A percentile compares a stretch with the other conserved stretches of the same genome.
phyloP scores from a whole-genome alignment of 35 echinoderm and acorn worm species.

The Heliocidaris erythrogramma region DNA sequence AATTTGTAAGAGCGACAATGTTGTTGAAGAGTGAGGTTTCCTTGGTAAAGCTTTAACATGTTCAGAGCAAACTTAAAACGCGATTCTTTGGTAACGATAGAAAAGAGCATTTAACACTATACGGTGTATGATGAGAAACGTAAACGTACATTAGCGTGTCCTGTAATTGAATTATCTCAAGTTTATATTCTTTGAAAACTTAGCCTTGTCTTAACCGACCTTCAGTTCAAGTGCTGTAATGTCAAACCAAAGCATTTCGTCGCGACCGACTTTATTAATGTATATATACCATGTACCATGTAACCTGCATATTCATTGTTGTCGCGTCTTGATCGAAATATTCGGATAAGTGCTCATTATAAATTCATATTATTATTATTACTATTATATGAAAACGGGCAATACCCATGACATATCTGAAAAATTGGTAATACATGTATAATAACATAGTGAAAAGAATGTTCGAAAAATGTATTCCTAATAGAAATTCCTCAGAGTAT shows the following conservation, averaged over 20 bases:
- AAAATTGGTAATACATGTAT: too few relatives aligned
- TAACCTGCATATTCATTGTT: too few relatives aligned
- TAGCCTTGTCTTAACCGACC: not conserved
- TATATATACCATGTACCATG: too few relatives aligned
- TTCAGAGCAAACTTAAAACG: not conserved
- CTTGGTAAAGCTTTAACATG: not conserved
- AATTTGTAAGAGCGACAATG: conserved; percentile 29
- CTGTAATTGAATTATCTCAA: conserved; percentile 13
- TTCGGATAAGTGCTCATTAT: too few relatives aligned
- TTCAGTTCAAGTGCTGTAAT: not conserved
- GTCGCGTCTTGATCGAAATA: too few relatives aligned
- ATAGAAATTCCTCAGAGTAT: too few relatives aligned
- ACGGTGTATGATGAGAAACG: not conserved
- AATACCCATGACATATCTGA: too few relatives aligned
- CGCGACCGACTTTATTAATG: too few relatives aligned
- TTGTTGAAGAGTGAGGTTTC: not conserved
- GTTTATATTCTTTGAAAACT: not conserved
- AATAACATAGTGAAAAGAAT: too few relatives aligned
- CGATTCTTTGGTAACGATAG: not conserved
- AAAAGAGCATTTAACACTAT: not conserved
- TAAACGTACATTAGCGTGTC: conserved; percentile 20
- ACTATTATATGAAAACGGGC: too few relatives aligned
- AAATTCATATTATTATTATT: too few relatives aligned
- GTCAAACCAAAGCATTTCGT: not conserved
- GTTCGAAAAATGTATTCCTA: too few relatives aligned